phyloP scores from a whole-genome alignment of 2,888 invertebrate species.

The Netelia virgata region DNA sequence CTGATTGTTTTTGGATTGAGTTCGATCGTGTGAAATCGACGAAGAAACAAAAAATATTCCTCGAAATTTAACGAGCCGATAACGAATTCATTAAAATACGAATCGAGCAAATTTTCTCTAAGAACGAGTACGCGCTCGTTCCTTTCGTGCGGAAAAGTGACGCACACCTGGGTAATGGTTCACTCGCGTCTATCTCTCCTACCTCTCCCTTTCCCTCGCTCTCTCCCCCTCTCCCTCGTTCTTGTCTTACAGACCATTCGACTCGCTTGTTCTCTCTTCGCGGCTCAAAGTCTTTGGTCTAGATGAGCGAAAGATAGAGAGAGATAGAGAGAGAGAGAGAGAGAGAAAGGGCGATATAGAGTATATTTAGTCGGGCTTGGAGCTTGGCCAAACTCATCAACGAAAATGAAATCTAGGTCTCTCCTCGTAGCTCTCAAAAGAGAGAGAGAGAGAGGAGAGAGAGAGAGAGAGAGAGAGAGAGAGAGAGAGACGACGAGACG shows the following conservation, averaged over 20 bases:
- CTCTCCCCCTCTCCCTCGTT: conserved; percentile 17
- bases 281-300: conserved; percentile 41
- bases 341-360: conserved; percentile 74
- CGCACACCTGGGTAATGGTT: conserved; percentile 58
- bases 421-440: conserved; percentile 69
- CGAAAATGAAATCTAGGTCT: conserved; percentile 85
- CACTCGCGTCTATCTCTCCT: conserved; percentile 24
- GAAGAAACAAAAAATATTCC: no score
- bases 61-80: not conserved
- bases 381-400: conserved; percentile 84
- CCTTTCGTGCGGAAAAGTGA: conserved; percentile 13
- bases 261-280: conserved; percentile 24
- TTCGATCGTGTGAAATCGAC: no score
- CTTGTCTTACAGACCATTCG: not conserved
- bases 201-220: not conserved
- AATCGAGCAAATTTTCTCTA: not conserved
- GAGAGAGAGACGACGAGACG: conserved; percentile 15
- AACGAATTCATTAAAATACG: not conserved
- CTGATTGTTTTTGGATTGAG: no score
- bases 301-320: conserved; percentile 25
- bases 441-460: conserved; percentile 18
- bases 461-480: conserved; percentile 11
- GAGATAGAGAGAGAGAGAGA: conserved; percentile 29
- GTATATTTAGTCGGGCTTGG: conserved; percentile 84
- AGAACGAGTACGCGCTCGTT: not conserved